Evolutionary conservation across 1,140 invertebrate genomes (phyloP), one percentile per base, ranked within the genome.

Genomic region (Frieseomelitta varia): DNA sequence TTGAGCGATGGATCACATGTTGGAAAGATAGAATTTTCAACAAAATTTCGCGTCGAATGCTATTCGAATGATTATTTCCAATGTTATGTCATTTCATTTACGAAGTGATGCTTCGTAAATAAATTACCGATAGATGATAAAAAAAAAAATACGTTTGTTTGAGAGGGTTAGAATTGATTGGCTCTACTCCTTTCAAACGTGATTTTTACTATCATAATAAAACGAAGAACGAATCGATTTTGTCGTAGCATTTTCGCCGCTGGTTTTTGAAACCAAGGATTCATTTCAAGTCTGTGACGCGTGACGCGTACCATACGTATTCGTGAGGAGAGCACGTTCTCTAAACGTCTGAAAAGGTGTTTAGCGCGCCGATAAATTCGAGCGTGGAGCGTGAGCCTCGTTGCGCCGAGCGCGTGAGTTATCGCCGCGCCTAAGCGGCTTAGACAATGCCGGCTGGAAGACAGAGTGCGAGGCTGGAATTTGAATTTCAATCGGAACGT

Each of bases 401-500:
- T 79, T 72, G 72, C 30, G 21, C 4, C 39, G 34, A 34, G 79
- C 67, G 27, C 58, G 69, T 74, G 39, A 77, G 56, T 72, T 86
- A 61, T 83, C 27, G 63, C 15, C 24, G 27, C 55, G 68, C 15
- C 47, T 53, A 47, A n/a, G 21, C 51, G 6, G 24, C 19, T 77
- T 69, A 78, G 75, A 83, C 81, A 77, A 87, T 63, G 47, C 27
- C n/a, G 24, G 19, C n/a, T 53, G 39, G 39, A 51, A 69, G 83
- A 87, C 61, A 63, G 30, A 67, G n/a, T 11, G 47, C 21, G 34
- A 68, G 55, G 73, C 75, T 61, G 39, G 58, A 78, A 85, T 81
- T 88, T 88, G 69, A 88, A 88, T 88, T 75, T 82, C 67, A 88
- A 85, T 88, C 34, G 75, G 55, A 10, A 15, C 19, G 58, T 56